Evolutionary conservation across 2,113 vertebrate genomes (phyloP).

Genomic region (Symphodus melops): DNA sequence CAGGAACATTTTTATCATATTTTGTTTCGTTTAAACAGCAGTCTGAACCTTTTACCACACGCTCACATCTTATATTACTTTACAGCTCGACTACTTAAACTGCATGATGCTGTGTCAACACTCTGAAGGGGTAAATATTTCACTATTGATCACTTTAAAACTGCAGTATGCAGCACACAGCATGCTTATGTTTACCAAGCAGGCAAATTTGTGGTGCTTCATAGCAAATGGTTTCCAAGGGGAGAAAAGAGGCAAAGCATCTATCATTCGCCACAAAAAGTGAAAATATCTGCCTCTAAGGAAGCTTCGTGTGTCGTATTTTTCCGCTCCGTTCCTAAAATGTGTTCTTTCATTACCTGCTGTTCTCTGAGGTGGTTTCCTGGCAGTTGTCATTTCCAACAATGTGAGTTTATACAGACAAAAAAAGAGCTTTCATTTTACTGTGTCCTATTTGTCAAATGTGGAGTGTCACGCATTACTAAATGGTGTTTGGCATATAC

Average conservation of each 20-base stretch:
- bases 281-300: slow-evolving; percentile 27
- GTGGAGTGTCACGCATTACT: slow-evolving; percentile 12
- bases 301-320: not conserved
- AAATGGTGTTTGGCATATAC: not conserved
- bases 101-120: slow-evolving; percentile 14
- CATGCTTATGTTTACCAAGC: slow-evolving; percentile 31
- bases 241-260: slow-evolving; percentile 4
- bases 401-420: not conserved
- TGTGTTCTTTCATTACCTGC: slow-evolving; percentile 13
- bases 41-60: slow-evolving; percentile 8
- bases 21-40: slow-evolving; percentile 13
- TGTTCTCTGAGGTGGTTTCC: slow-evolving; percentile 31
- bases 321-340: slow-evolving; percentile 25
- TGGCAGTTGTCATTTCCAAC: slow-evolving; percentile 18
- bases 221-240: slow-evolving; percentile 14
- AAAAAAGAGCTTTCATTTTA: not conserved
- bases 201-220: slow-evolving; percentile 5
- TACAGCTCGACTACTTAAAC: slow-evolving; percentile 1
- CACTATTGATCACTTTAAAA: slow-evolving; percentile 35
- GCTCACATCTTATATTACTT: not conserved
- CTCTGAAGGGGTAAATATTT: not conserved
- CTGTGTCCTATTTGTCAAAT: slow-evolving; percentile 15
- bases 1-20: not conserved
- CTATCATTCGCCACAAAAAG: slow-evolving; percentile 7
- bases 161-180: not conserved